Evolutionary conservation across 2,113 vertebrate species (phyloP), one percentile per base, ranked within the genome.

Genomic region (Alethe castanea): DNA sequence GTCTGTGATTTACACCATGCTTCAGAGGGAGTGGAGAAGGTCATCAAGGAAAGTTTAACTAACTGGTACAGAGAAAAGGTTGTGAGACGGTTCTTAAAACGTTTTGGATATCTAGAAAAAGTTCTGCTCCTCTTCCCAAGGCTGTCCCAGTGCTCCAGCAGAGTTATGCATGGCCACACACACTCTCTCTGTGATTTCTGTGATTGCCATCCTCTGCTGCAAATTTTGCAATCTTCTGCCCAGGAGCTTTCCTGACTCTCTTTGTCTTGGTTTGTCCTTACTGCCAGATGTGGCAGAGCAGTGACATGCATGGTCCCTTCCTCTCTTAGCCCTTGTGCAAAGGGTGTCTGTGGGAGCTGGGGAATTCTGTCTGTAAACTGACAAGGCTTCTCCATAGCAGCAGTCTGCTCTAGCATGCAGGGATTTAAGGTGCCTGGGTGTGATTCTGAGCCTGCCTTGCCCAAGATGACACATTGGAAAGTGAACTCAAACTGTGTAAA

Each of bases 131-230:
- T 44, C 72, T 60, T 76, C 35, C 52, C 42, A 53, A 31, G 53
- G 24, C 70, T 72, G 26, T 80, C 60, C 70, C 59, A 36, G 14
- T 56, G 59, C 61, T 65, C 13, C 42, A 61, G 42, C 62, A 57
- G 70, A 59, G 50, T 40, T 57, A n/a, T 9, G 31, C 1, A 5
- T 35, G 62, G 24, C 26, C 9, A 4, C 0, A 0, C 12, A 17
- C 0, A 2, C 16, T 40, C n/a, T 74, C 14, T 7, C 4, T 70
- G 53, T 0, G 0, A 14, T 40, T 61, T 7, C 4, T 70, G 53
- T 0, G 0, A 14, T 40, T 61, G 38, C 70, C 54, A 78, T 66
- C 62, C 25, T 72, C 44, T 88, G 36, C 60, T 42, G 25, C 13
- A 26, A 17, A 19, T 53, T 52, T 35, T 60, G 45, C 44, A 53